Evolutionary conservation across 1,140 invertebrate genomes (phyloP).

Genomic region (Drosophila sulfurigaster): DNA sequence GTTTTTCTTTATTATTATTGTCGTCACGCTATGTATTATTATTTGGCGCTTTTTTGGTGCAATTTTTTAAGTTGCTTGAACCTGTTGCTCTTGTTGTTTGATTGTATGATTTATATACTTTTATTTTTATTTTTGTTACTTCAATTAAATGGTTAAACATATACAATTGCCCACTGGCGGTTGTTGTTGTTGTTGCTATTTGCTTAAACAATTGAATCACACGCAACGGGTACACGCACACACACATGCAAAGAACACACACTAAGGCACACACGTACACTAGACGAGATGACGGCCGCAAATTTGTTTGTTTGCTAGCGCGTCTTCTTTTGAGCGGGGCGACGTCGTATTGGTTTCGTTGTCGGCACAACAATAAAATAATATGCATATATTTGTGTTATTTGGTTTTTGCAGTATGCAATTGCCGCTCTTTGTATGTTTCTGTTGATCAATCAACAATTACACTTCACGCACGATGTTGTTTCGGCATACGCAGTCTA

Average conservation of each 20-base stretch:
- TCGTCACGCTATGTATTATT: background rate
- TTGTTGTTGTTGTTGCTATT: constrained; percentile 41
- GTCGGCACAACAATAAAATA: constrained; percentile 20
- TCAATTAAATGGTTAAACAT: constrained; percentile 44
- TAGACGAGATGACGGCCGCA: constrained; percentile 41
- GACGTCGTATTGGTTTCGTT: constrained; percentile 18
- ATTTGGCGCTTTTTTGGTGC: background rate
- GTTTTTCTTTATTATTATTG: constrained; percentile 10
- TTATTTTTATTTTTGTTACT: constrained; percentile 33
- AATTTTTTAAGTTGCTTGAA: constrained; percentile 3
- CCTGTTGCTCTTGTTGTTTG: constrained; percentile 1
- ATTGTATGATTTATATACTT: background rate
- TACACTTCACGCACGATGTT: constrained; percentile 22
- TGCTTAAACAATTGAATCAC: constrained; percentile 66
- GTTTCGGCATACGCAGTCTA: constrained; percentile 36
- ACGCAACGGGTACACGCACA: constrained; percentile 35
- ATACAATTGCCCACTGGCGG: constrained; percentile 33
- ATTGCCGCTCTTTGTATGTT: background rate
- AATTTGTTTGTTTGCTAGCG: constrained; percentile 52
- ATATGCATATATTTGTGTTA: constrained; percentile 5
- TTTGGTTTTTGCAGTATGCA: constrained; percentile 11
- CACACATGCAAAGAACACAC: background rate
- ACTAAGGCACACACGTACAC: background rate
- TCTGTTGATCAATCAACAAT: constrained; percentile 19
- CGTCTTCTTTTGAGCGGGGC: constrained; percentile 20